A percentile compares a stretch with the other conserved stretches of the same genome.
Evolutionary conservation across 2,797 vertebrate species (phyloP).

Genomic region (Epinephelus coioides): DNA sequence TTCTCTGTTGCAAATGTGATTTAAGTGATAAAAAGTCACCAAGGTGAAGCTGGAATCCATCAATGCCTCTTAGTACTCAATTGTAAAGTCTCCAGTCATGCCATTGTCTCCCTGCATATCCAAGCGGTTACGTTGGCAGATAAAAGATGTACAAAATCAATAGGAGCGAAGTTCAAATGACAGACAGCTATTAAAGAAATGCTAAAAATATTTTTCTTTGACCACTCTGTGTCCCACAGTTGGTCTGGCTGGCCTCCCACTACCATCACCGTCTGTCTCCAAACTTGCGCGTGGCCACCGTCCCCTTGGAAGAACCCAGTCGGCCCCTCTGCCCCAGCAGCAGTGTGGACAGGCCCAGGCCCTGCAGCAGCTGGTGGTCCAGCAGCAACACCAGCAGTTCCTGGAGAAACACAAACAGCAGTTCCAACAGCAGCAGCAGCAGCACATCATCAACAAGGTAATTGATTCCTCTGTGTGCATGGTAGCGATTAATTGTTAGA

Average conservation of each 20-base stretch:
- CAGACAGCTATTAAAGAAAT: neutral
- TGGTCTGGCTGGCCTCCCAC: constrained; percentile 89
- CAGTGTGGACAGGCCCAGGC: constrained; percentile 86
- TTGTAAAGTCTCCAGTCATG: neutral
- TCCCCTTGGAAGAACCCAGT: constrained; percentile 96
- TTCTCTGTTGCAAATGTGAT: neutral
- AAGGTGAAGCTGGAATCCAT: neutral
- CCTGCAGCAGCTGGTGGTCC: constrained; percentile 97
- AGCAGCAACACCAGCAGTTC: constrained; percentile 99
- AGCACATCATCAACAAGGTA: constrained; percentile 97
- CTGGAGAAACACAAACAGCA: constrained; percentile 99
- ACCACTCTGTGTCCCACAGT: constrained; percentile 60
- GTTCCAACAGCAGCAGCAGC: constrained; percentile 96
- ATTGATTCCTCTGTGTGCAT: too few relatives aligned
- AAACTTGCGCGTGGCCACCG: constrained; percentile 96
- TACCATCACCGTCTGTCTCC: constrained; percentile 94
- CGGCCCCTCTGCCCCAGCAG: constrained; percentile 96
- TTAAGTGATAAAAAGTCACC: neutral
- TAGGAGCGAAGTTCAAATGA: neutral
- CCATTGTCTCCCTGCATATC: neutral
- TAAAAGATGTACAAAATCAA: neutral
- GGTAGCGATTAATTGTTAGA: too few relatives aligned
- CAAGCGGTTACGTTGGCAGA: neutral
- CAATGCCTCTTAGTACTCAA: neutral
- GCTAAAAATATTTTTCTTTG: neutral